A percentile compares a stretch with the other conserved stretches of the same genome.
These are phyloP conservation scores for Pyrgus malvae DNA, from an alignment of 2,888 invertebrate species.

Conservation along the genomic window DNA sequence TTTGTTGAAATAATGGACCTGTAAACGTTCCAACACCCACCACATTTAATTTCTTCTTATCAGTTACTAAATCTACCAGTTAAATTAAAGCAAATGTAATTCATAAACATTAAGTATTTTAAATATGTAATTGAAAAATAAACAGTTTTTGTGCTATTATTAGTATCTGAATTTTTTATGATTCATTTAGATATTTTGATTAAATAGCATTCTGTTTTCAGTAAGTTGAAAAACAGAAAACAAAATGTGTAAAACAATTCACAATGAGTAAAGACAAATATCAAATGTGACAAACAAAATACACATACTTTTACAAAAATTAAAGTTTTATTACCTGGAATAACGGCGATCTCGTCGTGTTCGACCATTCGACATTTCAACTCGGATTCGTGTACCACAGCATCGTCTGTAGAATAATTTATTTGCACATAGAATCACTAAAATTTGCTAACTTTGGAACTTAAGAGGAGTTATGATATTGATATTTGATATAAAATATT, in stretches of 20 bases:
- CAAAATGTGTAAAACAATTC: conserved; percentile 12
- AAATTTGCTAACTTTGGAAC: too few relatives aligned
- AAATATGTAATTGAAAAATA: conserved; percentile 5
- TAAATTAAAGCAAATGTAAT: conserved; percentile 25
- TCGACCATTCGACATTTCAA: conserved; percentile 96
- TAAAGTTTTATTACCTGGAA: conserved; percentile 40
- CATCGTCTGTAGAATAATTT: conserved; percentile 83
- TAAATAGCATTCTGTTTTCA: background rate
- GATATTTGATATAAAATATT: too few relatives aligned
- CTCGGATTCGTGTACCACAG: conserved; percentile 94
- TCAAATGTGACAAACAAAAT: conserved; percentile 24
- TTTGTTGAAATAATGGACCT: conserved; percentile 82
- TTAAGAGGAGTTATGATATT: too few relatives aligned
- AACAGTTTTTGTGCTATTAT: conserved; percentile 8
- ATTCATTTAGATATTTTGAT: conserved; percentile 6
- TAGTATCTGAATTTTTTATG: background rate
- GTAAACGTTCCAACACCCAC: conserved; percentile 83
- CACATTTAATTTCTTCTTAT: conserved; percentile 73
- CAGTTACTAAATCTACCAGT: conserved; percentile 37
- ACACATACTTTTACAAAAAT: conserved; percentile 14
- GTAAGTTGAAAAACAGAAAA: background rate
- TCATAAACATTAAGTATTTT: conserved; percentile 23
- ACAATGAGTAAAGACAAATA: conserved; percentile 20
- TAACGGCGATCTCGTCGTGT: conserved; percentile 87
- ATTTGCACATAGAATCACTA: too few relatives aligned